Evolutionary conservation across 2,113 vertebrate genomes (phyloP).

Genomic region (Salvelinus namaycush): DNA sequence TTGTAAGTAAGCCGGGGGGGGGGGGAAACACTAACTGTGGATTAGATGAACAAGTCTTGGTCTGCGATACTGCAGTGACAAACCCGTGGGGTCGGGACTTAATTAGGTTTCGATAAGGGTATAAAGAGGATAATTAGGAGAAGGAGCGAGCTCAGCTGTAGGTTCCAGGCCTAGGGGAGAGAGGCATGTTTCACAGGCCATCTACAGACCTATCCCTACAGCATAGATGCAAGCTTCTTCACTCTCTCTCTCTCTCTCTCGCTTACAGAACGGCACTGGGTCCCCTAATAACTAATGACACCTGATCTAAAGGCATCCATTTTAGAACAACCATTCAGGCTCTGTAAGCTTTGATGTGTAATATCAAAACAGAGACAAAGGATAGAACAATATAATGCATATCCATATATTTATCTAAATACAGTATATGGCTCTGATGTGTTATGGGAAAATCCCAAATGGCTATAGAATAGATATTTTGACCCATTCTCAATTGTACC

Average conservation of each 20-base stretch:
- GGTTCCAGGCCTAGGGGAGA: background rate
- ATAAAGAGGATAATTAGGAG: conserved; percentile 27
- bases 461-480: background rate
- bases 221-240: background rate
- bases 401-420: too few species aligned
- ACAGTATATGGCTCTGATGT: too few species aligned
- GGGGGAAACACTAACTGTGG: background rate
- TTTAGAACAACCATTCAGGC: conserved; percentile 34
- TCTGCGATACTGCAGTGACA: background rate
- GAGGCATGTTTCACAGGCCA: background rate
- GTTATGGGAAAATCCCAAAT: too few species aligned
- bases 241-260: background rate
- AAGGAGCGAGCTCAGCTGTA: background rate
- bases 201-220: conserved; percentile 17
- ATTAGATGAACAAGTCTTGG: background rate
- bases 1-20: background rate
- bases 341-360: too few species aligned
- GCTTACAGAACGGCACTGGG: background rate
- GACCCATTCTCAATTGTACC: conserved; percentile 53
- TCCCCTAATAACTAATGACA: too few species aligned
- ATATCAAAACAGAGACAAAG: too few species aligned
- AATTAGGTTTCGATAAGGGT: conserved; percentile 42
- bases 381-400: too few species aligned
- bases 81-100: conserved; percentile 21
- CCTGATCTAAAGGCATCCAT: background rate